Evolutionary conservation across 2,797 vertebrate genomes (phyloP), one percentile per base, ranked within the genome.

Genomic region (Sebastes steindachneri): DNA sequence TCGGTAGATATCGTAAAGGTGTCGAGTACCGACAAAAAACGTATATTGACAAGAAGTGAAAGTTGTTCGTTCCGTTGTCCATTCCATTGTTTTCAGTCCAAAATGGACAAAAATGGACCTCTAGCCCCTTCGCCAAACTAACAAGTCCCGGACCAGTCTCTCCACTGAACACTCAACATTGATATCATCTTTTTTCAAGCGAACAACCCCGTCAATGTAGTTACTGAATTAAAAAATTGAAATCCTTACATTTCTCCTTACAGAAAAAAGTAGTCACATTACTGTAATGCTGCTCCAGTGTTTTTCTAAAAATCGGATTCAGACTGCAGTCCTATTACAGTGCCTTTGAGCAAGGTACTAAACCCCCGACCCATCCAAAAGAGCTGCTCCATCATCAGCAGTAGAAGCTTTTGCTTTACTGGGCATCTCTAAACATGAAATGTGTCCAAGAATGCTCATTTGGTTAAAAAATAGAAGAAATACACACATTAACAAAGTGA

Each of bases 401-500:
- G 25, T 21, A 55, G 33, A 79, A 17, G 53, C 68, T 87, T 26
- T 1, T 25, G 70, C 48, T 80, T 77, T 29, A 33, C 48, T 76
- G 73, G 33, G 67, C 53, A 55, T n/a, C 58, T 51, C n/a, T 21
- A 14, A 60, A 68, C 59, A 10, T 54, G 31, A 59, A 74, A 66
- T 14, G 15, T 58, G 66, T 67, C 29, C 31, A 75, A 66, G 41
- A 72, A 74, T 73, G 28, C 53, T 60, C 17, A 26, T 45, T 45
- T 45, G 2, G 7, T 54, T 23, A 65, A 51, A 73, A 35, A 65
- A 26, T 21, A 15, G 57, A 33, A 51, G 6, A 59, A 51, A 79
- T 23, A 54, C 21, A 35, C 5, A 54, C 26, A 69, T 73, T 67
- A 67, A 48, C 10, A 9, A 59, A 66, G 31, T 3, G 1, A 45